phyloP scores from a whole-genome alignment of 2,797 vertebrate genomes.

The Sitta carolinensis region DNA sequence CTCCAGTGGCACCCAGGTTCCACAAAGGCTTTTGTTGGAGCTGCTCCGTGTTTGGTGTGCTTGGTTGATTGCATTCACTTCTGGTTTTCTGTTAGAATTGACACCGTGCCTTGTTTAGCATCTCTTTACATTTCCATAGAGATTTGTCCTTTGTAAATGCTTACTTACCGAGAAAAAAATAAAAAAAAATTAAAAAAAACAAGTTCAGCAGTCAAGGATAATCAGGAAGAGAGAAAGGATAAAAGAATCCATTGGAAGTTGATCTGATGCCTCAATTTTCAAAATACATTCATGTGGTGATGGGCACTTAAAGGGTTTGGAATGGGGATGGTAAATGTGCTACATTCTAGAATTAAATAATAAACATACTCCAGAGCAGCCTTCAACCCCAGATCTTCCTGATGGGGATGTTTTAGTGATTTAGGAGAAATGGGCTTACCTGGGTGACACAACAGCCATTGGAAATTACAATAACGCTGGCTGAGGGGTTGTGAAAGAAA shows the following conservation, averaged over 20 bases:
- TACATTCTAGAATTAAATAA: neutral
- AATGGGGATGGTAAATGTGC: neutral
- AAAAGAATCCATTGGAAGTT: neutral
- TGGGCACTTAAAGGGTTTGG: neutral
- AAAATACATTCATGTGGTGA: neutral
- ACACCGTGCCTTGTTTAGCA: neutral
- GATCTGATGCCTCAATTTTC: neutral
- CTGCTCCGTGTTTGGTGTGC: neutral
- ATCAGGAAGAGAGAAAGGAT: neutral
- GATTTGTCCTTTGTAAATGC: neutral
- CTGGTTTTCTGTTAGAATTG: neutral
- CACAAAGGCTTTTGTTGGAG: neutral
- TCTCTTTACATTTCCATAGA: neutral
- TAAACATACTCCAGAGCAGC: neutral
- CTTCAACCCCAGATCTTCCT: neutral
- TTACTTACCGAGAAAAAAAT: neutral
- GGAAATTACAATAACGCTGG: neutral
- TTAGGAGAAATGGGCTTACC: neutral
- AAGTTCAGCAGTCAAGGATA: neutral
- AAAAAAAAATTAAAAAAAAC: neutral
- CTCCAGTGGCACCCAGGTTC: neutral
- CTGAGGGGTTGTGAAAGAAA: neutral
- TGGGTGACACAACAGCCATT: fast-evolving
- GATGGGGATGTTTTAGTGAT: fast-evolving
- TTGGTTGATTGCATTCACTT: neutral